phyloP scores from a whole-genome alignment of 1,140 invertebrate genomes.

The Coptotermes formosanus region DNA sequence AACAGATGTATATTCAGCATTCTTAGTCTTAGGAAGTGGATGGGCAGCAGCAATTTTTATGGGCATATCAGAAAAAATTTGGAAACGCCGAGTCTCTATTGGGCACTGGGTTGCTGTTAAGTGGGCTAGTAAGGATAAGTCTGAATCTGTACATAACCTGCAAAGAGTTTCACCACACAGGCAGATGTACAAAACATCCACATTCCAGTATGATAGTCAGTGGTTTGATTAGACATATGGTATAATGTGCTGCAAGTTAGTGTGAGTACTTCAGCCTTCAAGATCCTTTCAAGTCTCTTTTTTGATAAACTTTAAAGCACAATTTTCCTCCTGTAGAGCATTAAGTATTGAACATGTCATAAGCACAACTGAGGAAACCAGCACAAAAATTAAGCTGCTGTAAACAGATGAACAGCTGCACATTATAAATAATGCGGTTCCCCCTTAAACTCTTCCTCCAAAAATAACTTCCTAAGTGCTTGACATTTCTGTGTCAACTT shows the following conservation, averaged over 20 bases:
- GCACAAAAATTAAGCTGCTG: too few relatives aligned
- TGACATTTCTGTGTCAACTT: too few relatives aligned
- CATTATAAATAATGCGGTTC: too few relatives aligned
- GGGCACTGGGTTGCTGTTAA: neutral
- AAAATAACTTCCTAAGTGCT: too few relatives aligned
- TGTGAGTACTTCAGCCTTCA: neutral
- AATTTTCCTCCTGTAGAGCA: too few relatives aligned
- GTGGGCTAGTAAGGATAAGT: neutral
- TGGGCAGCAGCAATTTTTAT: conserved; percentile 34
- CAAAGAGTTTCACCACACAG: neutral
- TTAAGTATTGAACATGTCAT: too few relatives aligned
- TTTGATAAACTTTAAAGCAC: too few relatives aligned
- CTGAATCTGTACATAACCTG: neutral
- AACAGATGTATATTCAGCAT: conserved; percentile 49
- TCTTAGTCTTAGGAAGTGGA: conserved; percentile 45
- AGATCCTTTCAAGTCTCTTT: too few relatives aligned
- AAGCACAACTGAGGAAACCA: too few relatives aligned
- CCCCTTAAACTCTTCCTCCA: too few relatives aligned
- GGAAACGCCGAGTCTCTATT: conserved; percentile 4
- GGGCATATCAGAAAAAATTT: conserved; percentile 22
- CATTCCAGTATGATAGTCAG: neutral
- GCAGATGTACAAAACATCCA: neutral
- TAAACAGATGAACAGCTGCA: too few relatives aligned
- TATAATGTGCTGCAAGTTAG: neutral
- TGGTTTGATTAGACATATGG: neutral